Percentiles rank a stretch among this genome's conserved stretches.
phyloP scores from a whole-genome alignment of 2,113 vertebrate genomes.

The Phalacrocorax brasilianus region DNA sequence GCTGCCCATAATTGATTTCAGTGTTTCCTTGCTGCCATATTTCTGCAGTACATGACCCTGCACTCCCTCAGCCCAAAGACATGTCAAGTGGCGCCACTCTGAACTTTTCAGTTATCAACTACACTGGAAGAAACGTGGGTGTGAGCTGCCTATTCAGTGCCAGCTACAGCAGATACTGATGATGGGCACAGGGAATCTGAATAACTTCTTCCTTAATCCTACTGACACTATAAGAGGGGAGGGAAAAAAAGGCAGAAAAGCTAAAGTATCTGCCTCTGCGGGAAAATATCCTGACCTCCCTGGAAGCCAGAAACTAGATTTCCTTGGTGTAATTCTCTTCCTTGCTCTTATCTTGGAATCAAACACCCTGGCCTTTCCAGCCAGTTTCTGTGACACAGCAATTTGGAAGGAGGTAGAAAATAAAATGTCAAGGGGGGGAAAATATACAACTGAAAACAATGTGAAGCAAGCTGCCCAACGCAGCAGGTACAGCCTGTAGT shows the following conservation, averaged over 20 bases:
- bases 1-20: not conserved
- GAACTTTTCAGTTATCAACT: not conserved
- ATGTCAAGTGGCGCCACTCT: not conserved
- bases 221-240: not conserved
- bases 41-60: not conserved
- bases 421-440: not conserved
- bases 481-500: not conserved
- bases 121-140: not conserved
- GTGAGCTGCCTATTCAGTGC: not conserved
- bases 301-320: not conserved
- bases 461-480: not conserved
- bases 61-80: not conserved
- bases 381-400: not conserved
- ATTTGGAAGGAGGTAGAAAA: not conserved
- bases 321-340: not conserved
- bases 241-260: not conserved
- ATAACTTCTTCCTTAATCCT: not conserved
- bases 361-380: not conserved
- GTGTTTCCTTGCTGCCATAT: not conserved
- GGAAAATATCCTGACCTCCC: not conserved
- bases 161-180: not conserved
- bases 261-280: not conserved
- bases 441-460: not conserved
- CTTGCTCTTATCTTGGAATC: not conserved
- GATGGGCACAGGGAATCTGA: not conserved